Evolutionary conservation across 2,113 vertebrate genomes (phyloP).

Genomic region (Corynorhinus townsendii): DNA sequence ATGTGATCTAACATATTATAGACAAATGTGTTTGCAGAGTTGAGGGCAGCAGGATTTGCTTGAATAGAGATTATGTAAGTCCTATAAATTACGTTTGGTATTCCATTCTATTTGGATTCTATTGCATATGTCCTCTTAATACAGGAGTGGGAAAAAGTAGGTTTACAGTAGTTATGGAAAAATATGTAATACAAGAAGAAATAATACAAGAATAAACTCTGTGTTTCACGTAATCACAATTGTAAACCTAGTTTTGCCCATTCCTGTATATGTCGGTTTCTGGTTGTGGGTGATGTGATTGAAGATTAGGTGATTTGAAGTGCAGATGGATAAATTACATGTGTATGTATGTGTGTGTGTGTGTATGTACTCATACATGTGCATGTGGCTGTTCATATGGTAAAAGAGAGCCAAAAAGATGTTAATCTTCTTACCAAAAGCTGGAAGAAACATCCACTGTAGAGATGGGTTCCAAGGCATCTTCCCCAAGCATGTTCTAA

Average conservation of each 20-base stretch:
- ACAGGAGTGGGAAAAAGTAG: not conserved
- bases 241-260: not conserved
- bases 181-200: not conserved
- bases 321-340: not conserved
- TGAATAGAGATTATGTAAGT: not conserved
- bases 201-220: not conserved
- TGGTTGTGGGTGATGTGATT: not conserved
- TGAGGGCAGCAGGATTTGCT: not conserved
- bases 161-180: not conserved
- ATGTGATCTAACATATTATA: not conserved
- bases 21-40: not conserved
- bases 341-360: not conserved
- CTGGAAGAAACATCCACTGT: not conserved
- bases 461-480: not conserved
- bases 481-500: not conserved
- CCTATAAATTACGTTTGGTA: not conserved
- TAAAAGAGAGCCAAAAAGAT: not conserved
- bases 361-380: not conserved
- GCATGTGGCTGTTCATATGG: not conserved
- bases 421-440: not conserved
- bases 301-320: not conserved
- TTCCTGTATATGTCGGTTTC: not conserved
- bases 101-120: conserved; percentile 5
- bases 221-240: not conserved
- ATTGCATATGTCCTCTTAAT: not conserved